phyloP scores from a whole-genome alignment of 2,797 vertebrate species.

The Antennarius maculatus region DNA sequence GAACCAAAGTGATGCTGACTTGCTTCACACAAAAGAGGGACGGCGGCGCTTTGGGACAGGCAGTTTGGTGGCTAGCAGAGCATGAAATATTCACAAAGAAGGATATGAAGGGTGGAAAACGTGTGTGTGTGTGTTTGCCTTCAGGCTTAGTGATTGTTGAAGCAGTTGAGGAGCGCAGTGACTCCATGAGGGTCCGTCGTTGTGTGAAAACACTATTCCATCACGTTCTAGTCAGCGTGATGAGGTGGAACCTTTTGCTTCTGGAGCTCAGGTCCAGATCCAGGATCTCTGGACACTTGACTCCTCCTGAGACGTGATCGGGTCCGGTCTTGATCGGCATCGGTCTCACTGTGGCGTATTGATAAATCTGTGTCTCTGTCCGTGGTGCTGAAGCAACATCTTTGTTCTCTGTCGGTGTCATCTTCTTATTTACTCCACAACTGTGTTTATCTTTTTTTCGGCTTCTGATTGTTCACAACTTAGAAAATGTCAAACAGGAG shows the following conservation, averaged over 20 bases:
- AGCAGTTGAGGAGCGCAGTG: neutral
- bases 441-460: no score
- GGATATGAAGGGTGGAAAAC: slow-evolving; percentile 34
- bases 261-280: no score
- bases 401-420: neutral
- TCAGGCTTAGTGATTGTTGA: slow-evolving; percentile 1
- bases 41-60: slow-evolving; percentile 49
- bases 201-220: neutral
- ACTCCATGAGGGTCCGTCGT: neutral
- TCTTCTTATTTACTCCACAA: no score
- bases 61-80: slow-evolving; percentile 63
- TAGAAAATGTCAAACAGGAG: no score
- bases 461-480: no score
- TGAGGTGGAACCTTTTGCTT: no score
- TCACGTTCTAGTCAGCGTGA: no score
- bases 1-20: slow-evolving; percentile 62
- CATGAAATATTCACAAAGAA: slow-evolving; percentile 68
- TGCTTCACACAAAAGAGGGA: slow-evolving; percentile 48
- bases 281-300: neutral
- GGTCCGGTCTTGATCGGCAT: no score
- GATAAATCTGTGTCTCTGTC: neutral
- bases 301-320: neutral
- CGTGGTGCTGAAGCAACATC: neutral
- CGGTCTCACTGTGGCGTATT: neutral
- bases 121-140: slow-evolving; percentile 19